These are phyloP conservation scores for Garrulus glandarius DNA, from an alignment of 2,797 vertebrate genomes.

Conservation along the genomic window DNA sequence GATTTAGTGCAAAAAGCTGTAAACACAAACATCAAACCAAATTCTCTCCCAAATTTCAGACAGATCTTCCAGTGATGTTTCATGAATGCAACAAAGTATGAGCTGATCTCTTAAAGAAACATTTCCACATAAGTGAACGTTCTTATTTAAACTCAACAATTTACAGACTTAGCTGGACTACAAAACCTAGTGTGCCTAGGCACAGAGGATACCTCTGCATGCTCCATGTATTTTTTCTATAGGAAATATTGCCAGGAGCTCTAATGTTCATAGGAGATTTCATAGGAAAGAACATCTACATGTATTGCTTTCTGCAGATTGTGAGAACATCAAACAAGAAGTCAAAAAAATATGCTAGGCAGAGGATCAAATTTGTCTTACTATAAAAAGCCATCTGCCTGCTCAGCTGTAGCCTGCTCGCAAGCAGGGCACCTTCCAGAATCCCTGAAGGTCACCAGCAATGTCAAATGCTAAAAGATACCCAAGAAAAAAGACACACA, in stretches of 20 bases:
- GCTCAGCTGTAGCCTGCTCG: neutral
- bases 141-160: neutral
- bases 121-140: neutral
- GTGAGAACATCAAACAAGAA: neutral
- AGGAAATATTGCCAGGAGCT: neutral
- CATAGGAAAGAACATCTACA: neutral
- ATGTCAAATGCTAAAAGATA: neutral
- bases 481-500: neutral
- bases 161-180: neutral
- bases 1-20: neutral
- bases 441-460: neutral
- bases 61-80: neutral
- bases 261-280: neutral
- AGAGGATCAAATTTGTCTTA: neutral
- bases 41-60: neutral
- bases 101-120: neutral
- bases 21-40: neutral
- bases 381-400: neutral
- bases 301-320: neutral
- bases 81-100: neutral
- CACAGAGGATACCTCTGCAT: neutral
- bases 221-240: neutral
- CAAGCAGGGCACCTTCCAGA: neutral
- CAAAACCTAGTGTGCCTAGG: neutral
- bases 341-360: neutral